phyloP scores from a whole-genome alignment of 2,888 invertebrate genomes.

The Leptinotarsa juncta region DNA sequence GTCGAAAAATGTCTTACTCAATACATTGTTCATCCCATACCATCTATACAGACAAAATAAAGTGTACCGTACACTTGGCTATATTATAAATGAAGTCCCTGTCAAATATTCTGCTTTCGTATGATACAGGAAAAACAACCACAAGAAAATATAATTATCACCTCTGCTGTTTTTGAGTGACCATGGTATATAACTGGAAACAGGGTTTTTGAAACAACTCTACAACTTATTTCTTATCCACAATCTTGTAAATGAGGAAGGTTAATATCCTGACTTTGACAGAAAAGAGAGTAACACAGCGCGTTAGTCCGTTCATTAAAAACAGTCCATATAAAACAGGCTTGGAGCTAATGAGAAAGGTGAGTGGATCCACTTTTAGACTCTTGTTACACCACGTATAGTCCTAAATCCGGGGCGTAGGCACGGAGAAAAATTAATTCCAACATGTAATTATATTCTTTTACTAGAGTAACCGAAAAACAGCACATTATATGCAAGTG shows the following conservation, averaged over 20 bases:
- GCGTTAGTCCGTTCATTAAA: not conserved
- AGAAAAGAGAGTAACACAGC: not conserved
- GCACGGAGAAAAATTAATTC: too few species aligned
- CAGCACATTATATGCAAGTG: too few species aligned
- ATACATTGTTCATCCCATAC: slow-evolving; percentile 34
- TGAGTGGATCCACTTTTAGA: not conserved
- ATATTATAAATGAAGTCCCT: slow-evolving; percentile 34
- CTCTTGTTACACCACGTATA: not conserved
- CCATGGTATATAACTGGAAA: not conserved
- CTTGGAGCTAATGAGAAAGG: not conserved
- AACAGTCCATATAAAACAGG: not conserved
- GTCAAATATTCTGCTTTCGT: slow-evolving; percentile 26
- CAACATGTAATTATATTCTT: too few species aligned
- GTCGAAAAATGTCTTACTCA: slow-evolving; percentile 21
- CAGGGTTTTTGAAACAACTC: not conserved
- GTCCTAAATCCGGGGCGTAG: too few species aligned
- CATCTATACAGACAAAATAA: slow-evolving; percentile 51
- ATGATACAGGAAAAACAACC: not conserved
- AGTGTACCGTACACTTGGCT: slow-evolving; percentile 52
- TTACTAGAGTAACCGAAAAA: too few species aligned
- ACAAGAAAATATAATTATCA: too few species aligned
- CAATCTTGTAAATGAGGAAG: not conserved
- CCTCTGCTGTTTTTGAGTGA: not conserved
- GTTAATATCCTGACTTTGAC: not conserved
- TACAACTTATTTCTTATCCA: not conserved